These are phyloP conservation scores for Hydrozoanthus tunicans DNA, from an alignment of 64 coral and sea anemone genomes.

Conservation along the genomic window DNA sequence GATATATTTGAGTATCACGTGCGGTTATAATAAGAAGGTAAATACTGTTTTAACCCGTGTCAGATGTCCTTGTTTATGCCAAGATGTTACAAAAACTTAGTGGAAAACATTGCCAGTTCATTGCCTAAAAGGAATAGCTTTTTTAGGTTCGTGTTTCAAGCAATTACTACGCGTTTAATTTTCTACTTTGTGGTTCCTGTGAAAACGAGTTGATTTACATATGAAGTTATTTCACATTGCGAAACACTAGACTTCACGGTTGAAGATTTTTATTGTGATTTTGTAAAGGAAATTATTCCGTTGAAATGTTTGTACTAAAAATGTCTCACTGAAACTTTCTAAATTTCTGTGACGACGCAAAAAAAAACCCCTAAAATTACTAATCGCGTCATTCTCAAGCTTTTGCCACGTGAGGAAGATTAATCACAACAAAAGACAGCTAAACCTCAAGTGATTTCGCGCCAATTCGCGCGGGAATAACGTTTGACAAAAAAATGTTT, in stretches of 20 bases:
- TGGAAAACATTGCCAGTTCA: neutral
- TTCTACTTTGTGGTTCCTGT: constrained; percentile 4
- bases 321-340: neutral
- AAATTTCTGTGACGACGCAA: neutral
- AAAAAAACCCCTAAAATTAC: neutral
- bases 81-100: neutral
- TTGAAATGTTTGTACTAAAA: too few relatives aligned
- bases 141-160: neutral
- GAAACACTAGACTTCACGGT: constrained; percentile 5
- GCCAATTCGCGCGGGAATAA: constrained; percentile 22
- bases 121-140: neutral
- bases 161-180: constrained; percentile 19
- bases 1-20: neutral
- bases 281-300: neutral
- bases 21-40: neutral
- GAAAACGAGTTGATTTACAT: constrained; percentile 7
- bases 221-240: constrained; percentile 24
- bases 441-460: constrained; percentile 11
- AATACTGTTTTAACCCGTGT: neutral
- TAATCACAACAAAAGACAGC: constrained; percentile 13
- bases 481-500: neutral
- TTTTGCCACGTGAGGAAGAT: constrained; percentile 22
- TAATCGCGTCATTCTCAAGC: constrained; percentile 23
- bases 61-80: neutral
- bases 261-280: neutral